Evolutionary conservation across 2,113 vertebrate species (phyloP).

Genomic region (Eidolon helvum): DNA sequence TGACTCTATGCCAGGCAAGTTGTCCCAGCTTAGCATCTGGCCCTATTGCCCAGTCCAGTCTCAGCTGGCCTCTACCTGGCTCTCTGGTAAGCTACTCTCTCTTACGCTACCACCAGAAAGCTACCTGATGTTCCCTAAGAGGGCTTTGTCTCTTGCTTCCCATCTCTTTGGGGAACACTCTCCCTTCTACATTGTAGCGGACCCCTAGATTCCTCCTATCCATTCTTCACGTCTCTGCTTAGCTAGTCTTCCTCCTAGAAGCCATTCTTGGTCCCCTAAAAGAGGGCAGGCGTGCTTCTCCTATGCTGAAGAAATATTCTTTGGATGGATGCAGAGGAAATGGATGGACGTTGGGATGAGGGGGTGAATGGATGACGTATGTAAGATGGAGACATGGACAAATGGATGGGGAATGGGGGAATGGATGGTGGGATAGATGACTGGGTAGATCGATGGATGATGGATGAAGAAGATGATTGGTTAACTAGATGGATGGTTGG

Average conservation of each 20-base stretch:
- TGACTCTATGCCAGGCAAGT: background rate
- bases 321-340: background rate
- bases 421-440: background rate
- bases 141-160: background rate
- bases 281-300: background rate
- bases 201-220: background rate
- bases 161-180: background rate
- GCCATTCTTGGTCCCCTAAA: background rate
- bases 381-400: background rate
- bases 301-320: background rate
- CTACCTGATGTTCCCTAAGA: accelerated
- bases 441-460: background rate
- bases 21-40: background rate
- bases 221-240: background rate
- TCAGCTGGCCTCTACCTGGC: background rate
- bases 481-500: background rate
- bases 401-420: background rate
- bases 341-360: background rate
- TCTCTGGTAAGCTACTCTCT: background rate
- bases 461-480: background rate
- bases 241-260: background rate
- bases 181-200: background rate
- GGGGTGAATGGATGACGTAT: background rate
- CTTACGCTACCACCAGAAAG: background rate
- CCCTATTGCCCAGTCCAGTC: background rate